A percentile compares a stretch with the other conserved stretches of the same genome.
Conservation (phyloP, 2,113 vertebrate species). For the Paratilapia polleni region DNA sequence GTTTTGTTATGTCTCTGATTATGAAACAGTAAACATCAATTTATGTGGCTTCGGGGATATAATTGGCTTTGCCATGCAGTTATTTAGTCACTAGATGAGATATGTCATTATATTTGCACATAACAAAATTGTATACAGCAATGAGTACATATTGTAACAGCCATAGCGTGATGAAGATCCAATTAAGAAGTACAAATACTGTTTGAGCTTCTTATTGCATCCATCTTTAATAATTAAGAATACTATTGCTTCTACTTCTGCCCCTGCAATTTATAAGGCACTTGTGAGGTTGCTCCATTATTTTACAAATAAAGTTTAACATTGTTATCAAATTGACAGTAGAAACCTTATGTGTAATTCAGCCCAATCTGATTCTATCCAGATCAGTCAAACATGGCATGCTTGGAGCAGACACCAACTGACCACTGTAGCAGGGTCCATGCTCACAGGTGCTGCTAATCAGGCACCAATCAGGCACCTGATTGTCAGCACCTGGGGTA, state of each 20-base stretch:
- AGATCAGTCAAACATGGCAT: no score
- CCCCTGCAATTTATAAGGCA: neutral
- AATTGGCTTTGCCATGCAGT: neutral
- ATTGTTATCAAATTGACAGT: neutral
- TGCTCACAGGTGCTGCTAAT: no score
- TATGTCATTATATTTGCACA: neutral
- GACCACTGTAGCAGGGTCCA: no score
- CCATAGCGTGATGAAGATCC: neutral
- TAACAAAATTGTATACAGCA: neutral
- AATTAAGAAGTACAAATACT: neutral
- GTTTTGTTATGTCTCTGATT: conserved; percentile 9
- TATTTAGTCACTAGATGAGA: neutral
- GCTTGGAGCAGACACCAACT: no score
- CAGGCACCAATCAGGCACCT: no score
- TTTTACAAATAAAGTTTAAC: neutral
- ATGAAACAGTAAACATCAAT: conserved; percentile 7
- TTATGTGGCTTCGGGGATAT: neutral
- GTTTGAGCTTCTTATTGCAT: neutral
- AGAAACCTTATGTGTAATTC: neutral
- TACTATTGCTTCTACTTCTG: neutral
- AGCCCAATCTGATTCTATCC: no score
- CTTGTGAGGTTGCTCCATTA: neutral
- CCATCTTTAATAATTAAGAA: neutral
- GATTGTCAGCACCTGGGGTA: no score
- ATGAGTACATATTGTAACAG: neutral